A percentile compares a stretch with the other conserved stretches of the same genome.
Evolutionary conservation across 1,140 invertebrate species (phyloP).

Genomic region (Platorchestia sp.): DNA sequence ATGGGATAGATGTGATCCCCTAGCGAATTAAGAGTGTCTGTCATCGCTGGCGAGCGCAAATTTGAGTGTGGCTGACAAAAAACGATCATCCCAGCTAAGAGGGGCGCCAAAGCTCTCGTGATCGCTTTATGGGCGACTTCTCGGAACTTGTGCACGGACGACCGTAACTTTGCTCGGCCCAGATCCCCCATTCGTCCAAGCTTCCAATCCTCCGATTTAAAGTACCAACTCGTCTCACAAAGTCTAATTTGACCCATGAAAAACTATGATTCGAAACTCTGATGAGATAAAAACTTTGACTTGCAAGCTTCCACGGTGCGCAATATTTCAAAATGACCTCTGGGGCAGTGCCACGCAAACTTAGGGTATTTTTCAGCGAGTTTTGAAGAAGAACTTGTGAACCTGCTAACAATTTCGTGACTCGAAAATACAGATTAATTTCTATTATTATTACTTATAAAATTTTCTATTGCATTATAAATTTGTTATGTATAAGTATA

Average conservation of each 20-base stretch:
- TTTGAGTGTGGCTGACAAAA: not conserved
- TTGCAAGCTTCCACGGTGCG: no score
- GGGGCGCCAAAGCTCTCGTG: not conserved
- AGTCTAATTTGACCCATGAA: constrained; percentile 26
- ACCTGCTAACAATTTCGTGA: not conserved
- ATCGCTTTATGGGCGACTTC: constrained; percentile 26
- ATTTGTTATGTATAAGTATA: no score
- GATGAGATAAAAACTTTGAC: not conserved
- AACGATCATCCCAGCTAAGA: not conserved
- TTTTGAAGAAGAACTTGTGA: not conserved
- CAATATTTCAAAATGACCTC: not conserved
- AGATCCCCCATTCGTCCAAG: constrained; percentile 37
- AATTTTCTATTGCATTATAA: no score
- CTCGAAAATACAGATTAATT: not conserved
- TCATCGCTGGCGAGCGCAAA: not conserved
- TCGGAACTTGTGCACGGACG: constrained; percentile 8
- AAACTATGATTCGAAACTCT: not conserved
- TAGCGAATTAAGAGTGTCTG: not conserved
- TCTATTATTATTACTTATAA: no score
- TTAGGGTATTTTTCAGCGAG: not conserved
- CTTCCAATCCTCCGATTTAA: constrained; percentile 2
- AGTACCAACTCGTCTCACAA: constrained; percentile 30
- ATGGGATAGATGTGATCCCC: not conserved
- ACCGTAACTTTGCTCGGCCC: not conserved
- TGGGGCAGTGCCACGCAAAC: not conserved